Conservation (phyloP, 2,113 vertebrate species). For the Anoura caudifer region DNA sequence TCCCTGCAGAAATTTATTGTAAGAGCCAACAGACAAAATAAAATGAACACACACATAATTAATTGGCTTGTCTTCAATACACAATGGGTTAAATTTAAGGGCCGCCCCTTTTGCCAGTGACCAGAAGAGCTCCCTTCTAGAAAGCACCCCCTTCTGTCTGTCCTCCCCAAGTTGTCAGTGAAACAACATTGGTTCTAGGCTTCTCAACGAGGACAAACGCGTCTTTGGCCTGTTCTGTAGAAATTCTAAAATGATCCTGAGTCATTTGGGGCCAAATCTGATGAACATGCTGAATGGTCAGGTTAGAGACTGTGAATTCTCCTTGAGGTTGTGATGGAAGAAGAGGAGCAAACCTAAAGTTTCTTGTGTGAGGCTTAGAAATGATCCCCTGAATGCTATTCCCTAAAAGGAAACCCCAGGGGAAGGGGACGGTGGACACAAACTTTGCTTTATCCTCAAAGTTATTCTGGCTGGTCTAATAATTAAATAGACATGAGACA, state of each 20-base stretch:
- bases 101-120: neutral
- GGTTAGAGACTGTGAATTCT: neutral
- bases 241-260: neutral
- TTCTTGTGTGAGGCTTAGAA: neutral
- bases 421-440: too few relatives aligned
- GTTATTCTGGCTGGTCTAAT: neutral
- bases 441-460: neutral
- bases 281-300: neutral
- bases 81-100: neutral
- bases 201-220: neutral
- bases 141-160: neutral
- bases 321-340: neutral
- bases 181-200: neutral
- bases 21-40: neutral
- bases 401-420: neutral
- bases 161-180: neutral
- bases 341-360: neutral
- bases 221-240: neutral
- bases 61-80: neutral
- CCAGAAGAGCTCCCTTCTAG: neutral
- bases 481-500: neutral
- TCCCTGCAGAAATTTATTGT: neutral
- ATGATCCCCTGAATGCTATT: neutral
- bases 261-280: neutral
- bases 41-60: neutral